Evolutionary conservation across 2,888 invertebrate species (phyloP).

Genomic region (Pseudanteris insignis): DNA sequence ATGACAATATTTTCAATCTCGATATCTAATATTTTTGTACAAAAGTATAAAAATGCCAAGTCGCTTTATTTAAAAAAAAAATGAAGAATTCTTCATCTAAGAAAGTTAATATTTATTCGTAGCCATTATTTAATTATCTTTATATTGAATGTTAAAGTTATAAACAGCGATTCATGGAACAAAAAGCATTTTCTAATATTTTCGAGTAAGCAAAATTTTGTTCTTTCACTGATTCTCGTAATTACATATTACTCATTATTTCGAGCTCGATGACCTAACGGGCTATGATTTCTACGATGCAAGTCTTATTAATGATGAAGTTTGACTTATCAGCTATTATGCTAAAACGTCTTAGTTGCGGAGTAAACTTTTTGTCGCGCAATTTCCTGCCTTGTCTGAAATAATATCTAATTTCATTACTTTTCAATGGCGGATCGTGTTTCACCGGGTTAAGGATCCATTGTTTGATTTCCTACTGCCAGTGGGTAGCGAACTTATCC

Average conservation of each 20-base stretch:
- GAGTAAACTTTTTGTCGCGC: too few relatives aligned
- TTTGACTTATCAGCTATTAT: conserved; percentile 14
- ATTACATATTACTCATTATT: conserved; percentile 16
- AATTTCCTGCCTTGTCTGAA: conserved; percentile 25
- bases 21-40: too few relatives aligned
- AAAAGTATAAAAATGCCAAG: not conserved
- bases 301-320: too few relatives aligned
- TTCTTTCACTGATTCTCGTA: conserved; percentile 15
- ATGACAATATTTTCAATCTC: too few relatives aligned
- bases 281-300: not conserved
- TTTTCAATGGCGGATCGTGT: conserved; percentile 14
- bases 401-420: conserved; percentile 30
- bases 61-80: too few relatives aligned
- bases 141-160: too few relatives aligned
- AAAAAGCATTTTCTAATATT: conserved; percentile 2
- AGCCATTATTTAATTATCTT: too few relatives aligned
- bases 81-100: too few relatives aligned
- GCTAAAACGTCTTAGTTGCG: conserved; percentile 7
- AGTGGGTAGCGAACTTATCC: conserved; percentile 16
- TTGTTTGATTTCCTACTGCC: conserved; percentile 34
- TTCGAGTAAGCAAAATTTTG: conserved; percentile 7
- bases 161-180: conserved; percentile 17
- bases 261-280: conserved; percentile 4
- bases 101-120: too few relatives aligned
- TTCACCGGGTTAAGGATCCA: conserved; percentile 23